Percentiles rank a stretch among this genome's conserved stretches.
Conservation (phyloP, 1,140 invertebrate genomes). For the Caerostris extrusa region DNA sequence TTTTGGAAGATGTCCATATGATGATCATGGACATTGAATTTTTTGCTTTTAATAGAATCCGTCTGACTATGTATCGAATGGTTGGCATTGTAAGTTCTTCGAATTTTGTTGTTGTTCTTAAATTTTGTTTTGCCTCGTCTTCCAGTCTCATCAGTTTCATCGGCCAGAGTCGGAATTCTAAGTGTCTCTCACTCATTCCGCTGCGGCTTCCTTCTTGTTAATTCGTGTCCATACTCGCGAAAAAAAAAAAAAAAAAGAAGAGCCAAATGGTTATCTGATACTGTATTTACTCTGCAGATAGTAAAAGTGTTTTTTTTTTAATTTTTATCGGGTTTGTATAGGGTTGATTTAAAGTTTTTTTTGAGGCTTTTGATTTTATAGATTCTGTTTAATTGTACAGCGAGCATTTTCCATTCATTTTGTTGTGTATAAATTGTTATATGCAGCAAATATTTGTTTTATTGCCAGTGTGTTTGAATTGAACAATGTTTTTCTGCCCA, state of each 20-base stretch:
- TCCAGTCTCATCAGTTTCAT: neutral
- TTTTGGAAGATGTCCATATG: too few relatives aligned
- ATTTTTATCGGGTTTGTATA: neutral
- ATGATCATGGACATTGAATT: too few relatives aligned
- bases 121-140: too few relatives aligned
- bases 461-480: too few relatives aligned
- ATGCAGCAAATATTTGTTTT: too few relatives aligned
- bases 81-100: too few relatives aligned
- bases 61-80: too few relatives aligned
- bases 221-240: neutral
- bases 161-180: constrained; percentile 3
- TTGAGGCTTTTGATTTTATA: neutral
- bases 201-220: neutral
- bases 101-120: neutral
- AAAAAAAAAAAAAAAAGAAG: neutral
- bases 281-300: neutral
- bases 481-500: too few relatives aligned
- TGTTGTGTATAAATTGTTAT: too few relatives aligned
- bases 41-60: too few relatives aligned
- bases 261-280: neutral
- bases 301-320: neutral
- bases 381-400: too few relatives aligned
- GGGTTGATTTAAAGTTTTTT: neutral
- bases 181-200: neutral
- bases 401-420: neutral